A percentile compares a stretch with the other conserved stretches of the same genome.
These are phyloP conservation scores for Bubalus kerabau DNA, from an alignment of 2,113 vertebrate species.

Conservation along the genomic window DNA sequence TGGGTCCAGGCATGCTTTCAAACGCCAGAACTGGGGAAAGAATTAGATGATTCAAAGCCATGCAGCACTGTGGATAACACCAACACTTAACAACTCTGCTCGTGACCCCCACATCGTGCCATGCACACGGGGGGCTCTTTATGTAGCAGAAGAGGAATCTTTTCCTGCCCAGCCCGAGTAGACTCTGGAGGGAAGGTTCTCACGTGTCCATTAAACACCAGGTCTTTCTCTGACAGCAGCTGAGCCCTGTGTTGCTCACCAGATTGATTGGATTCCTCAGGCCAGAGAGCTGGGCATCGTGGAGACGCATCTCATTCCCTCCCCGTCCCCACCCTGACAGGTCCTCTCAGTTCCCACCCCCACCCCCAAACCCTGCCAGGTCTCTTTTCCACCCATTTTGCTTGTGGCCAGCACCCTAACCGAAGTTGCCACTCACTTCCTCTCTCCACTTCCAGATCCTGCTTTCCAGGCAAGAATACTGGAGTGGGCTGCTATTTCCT, in stretches of 20 bases:
- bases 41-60: background rate
- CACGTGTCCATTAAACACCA: background rate
- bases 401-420: background rate
- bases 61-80: background rate
- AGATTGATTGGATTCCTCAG: background rate
- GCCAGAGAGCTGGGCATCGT: background rate
- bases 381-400: background rate
- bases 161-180: background rate
- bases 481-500: background rate
- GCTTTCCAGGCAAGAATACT: background rate
- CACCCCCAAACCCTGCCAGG: background rate
- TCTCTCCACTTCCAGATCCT: background rate
- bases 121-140: background rate
- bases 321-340: background rate
- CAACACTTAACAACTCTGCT: background rate
- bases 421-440: background rate
- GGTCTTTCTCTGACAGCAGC: background rate
- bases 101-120: rapidly evolving
- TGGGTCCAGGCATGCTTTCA: background rate
- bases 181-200: background rate
- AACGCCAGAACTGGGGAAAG: background rate
- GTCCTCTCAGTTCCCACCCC: background rate
- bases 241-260: background rate
- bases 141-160: background rate
- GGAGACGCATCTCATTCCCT: background rate